A percentile compares a stretch with the other conserved stretches of the same genome.
Evolutionary conservation across 2,888 invertebrate genomes (phyloP).

Genomic region (Tipula unca): DNA sequence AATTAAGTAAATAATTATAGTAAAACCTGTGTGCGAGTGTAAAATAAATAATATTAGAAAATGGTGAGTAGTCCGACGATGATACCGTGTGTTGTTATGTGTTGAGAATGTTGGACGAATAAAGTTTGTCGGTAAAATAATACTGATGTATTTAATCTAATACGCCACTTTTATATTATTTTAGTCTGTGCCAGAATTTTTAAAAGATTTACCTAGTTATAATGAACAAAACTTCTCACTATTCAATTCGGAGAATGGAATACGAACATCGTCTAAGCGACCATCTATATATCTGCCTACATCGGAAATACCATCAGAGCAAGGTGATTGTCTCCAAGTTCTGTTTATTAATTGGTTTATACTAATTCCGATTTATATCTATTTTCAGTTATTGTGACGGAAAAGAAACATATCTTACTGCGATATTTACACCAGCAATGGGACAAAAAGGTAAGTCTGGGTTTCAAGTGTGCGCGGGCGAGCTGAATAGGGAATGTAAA

Average conservation of each 20-base stretch:
- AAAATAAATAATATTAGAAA: not conserved
- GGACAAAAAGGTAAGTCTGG: conserved; percentile 72
- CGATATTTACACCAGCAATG: conserved; percentile 92
- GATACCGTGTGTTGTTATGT: not conserved
- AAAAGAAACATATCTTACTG: conserved; percentile 87
- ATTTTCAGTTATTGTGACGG: conserved; percentile 84
- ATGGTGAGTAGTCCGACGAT: not conserved
- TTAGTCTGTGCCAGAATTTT: conserved; percentile 80
- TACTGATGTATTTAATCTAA: not conserved
- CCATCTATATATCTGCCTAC: conserved; percentile 90
- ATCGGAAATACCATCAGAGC: conserved; percentile 86
- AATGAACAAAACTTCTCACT: conserved; percentile 86
- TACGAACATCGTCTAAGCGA: conserved; percentile 71
- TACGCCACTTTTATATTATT: not conserved
- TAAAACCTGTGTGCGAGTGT: not conserved
- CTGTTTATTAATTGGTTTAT: conserved; percentile 19
- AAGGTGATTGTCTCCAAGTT: conserved; percentile 49
- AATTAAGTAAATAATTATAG: not conserved
- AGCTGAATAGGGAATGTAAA: not conserved
- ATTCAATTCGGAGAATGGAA: conserved; percentile 79
- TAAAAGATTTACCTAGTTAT: conserved; percentile 84
- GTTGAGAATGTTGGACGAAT: not conserved
- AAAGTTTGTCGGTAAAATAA: not conserved
- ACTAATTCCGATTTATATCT: conserved; percentile 23
- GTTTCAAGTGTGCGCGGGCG: not conserved